Percentiles rank a stretch among this genome's conserved stretches.
Evolutionary conservation across 2,888 invertebrate species (phyloP).

Genomic region (Shargacucullia verbasci): DNA sequence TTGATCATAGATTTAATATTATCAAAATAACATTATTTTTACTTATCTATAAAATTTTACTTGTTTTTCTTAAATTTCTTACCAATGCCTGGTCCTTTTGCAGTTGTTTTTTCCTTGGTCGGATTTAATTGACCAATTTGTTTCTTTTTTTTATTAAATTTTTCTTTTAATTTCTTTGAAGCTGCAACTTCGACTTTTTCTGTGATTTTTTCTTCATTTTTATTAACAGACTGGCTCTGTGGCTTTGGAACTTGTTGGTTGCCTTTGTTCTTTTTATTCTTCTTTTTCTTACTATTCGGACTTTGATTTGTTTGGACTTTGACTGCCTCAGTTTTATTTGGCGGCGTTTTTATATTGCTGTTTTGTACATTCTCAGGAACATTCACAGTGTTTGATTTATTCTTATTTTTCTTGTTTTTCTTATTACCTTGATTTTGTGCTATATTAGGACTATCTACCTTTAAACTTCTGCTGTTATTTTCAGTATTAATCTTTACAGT

Average conservation of each 20-base stretch:
- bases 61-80: slow-evolving; percentile 68
- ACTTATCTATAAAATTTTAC: slow-evolving; percentile 25
- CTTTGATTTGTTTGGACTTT: slow-evolving; percentile 41
- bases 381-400: slow-evolving; percentile 24
- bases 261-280: slow-evolving; percentile 59
- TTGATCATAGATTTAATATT: slow-evolving; percentile 54
- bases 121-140: slow-evolving; percentile 75
- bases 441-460: slow-evolving; percentile 25
- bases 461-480: slow-evolving; percentile 24
- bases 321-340: slow-evolving; percentile 32
- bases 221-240: slow-evolving; percentile 36
- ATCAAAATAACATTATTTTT: slow-evolving; percentile 44
- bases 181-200: slow-evolving; percentile 69
- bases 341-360: slow-evolving; percentile 22
- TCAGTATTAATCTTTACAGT: slow-evolving; percentile 15
- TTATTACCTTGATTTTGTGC: slow-evolving; percentile 41
- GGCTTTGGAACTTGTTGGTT: slow-evolving; percentile 28
- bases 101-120: slow-evolving; percentile 59
- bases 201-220: slow-evolving; percentile 68
- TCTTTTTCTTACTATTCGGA: slow-evolving; percentile 64
- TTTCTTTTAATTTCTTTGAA: slow-evolving; percentile 77
- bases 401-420: slow-evolving; percentile 62
- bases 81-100: slow-evolving; percentile 56
- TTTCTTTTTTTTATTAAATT: slow-evolving; percentile 76
- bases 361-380: slow-evolving; percentile 42